These are phyloP conservation scores for Teleogryllus occipitalis DNA, from an alignment of 1,140 invertebrate species.

Conservation along the genomic window DNA sequence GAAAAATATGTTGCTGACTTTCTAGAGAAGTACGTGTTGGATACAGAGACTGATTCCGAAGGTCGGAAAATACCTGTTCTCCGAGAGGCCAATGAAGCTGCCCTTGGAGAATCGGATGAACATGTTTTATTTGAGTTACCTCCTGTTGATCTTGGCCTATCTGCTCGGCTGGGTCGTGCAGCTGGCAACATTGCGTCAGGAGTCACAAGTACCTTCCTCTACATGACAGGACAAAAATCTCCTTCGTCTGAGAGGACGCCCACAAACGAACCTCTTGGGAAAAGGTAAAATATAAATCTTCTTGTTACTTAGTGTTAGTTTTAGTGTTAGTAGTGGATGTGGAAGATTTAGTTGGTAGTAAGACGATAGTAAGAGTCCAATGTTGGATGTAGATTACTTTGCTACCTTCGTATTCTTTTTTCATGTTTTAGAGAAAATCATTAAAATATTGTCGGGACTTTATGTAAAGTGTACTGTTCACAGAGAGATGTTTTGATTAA, in stretches of 20 bases:
- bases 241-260: background rate
- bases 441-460: too few relatives aligned
- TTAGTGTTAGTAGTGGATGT: background rate
- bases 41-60: slow-evolving; percentile 55
- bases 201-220: slow-evolving; percentile 17
- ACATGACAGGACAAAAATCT: slow-evolving; percentile 7
- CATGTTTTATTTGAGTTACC: slow-evolving; percentile 27
- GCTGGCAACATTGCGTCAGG: slow-evolving; percentile 22
- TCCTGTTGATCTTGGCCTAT: slow-evolving; percentile 16
- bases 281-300: background rate
- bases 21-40: slow-evolving; percentile 55
- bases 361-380: background rate
- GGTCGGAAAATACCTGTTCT: slow-evolving; percentile 41
- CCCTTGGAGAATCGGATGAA: slow-evolving; percentile 20
- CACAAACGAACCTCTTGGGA: background rate
- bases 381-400: too few relatives aligned
- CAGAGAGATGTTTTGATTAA: too few relatives aligned
- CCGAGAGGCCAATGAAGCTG: slow-evolving; percentile 28
- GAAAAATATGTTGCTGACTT: slow-evolving; percentile 53
- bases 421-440: too few relatives aligned
- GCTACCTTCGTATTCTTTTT: too few relatives aligned
- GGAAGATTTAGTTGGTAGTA: background rate
- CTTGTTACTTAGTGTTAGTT: background rate
- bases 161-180: slow-evolving; percentile 18
- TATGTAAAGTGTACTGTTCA: too few relatives aligned